These are phyloP conservation scores for Diadumene lineata DNA, from an alignment of 92 coral and sea anemone genomes.

Conservation along the genomic window DNA sequence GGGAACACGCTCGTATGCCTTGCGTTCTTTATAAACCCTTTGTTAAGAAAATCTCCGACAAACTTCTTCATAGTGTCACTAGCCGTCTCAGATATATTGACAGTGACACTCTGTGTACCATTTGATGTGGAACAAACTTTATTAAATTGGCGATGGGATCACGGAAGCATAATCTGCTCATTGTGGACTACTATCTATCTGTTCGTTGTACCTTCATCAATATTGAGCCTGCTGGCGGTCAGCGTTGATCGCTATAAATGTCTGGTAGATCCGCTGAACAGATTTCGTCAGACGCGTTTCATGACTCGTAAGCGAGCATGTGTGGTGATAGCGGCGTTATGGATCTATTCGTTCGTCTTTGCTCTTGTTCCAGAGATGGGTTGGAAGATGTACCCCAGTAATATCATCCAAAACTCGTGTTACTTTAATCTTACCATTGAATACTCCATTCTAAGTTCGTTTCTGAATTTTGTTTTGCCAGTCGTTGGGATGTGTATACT, in stretches of 20 bases:
- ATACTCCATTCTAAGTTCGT: slow-evolving; percentile 83
- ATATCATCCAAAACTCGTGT: slow-evolving; percentile 37
- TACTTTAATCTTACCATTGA: slow-evolving; percentile 62
- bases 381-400: slow-evolving; percentile 62
- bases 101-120: slow-evolving; percentile 80
- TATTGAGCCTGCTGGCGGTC: slow-evolving; percentile 80
- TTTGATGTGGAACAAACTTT: slow-evolving; percentile 82
- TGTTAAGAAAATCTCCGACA: slow-evolving; percentile 75
- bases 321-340: slow-evolving; percentile 56
- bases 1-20: slow-evolving; percentile 86
- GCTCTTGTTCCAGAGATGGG: slow-evolving; percentile 88
- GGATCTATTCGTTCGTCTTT: slow-evolving; percentile 80
- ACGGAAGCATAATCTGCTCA: slow-evolving; percentile 62
- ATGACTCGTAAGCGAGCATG: slow-evolving; percentile 80
- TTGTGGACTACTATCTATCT: slow-evolving; percentile 87
- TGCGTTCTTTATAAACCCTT: slow-evolving; percentile 65
- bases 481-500: slow-evolving; percentile 70
- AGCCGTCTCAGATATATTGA: slow-evolving; percentile 81
- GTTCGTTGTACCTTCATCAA: slow-evolving; percentile 90
- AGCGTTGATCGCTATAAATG: slow-evolving; percentile 93
- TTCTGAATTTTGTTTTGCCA: slow-evolving; percentile 84
- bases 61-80: slow-evolving; percentile 82
- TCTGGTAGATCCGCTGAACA: slow-evolving; percentile 78
- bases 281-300: slow-evolving; percentile 72
- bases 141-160: slow-evolving; percentile 62